phyloP scores from a whole-genome alignment of 2,888 invertebrate genomes.

The Salticus scenicus region DNA sequence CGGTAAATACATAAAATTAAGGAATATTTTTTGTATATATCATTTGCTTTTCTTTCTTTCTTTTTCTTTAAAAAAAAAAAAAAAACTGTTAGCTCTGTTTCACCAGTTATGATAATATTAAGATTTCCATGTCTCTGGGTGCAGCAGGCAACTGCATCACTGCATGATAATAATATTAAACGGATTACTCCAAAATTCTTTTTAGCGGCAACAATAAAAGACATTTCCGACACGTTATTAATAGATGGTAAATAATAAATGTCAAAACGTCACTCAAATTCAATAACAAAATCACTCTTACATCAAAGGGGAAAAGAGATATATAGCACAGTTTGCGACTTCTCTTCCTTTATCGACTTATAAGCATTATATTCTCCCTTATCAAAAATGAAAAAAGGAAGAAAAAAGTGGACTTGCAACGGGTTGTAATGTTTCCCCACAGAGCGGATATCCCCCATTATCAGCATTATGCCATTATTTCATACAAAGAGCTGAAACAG shows the following conservation, averaged over 20 bases:
- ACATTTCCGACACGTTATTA: not conserved
- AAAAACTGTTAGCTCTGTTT: too few species aligned
- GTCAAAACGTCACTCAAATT: not conserved
- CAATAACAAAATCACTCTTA: not conserved
- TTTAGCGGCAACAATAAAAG: not conserved
- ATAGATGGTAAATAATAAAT: not conserved
- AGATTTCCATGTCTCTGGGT: too few species aligned
- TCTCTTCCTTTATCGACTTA: not conserved
- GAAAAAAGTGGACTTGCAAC: not conserved
- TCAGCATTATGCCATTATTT: not conserved
- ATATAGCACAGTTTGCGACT: not conserved
- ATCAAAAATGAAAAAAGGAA: not conserved
- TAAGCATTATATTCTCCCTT: not conserved
- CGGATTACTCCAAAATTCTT: not conserved
- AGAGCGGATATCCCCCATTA: conserved; percentile 9
- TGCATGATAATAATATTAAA: not conserved
- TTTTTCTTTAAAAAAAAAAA: too few species aligned
- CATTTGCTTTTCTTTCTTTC: too few species aligned
- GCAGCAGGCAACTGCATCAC: too few species aligned
- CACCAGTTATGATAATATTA: too few species aligned
- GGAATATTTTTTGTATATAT: too few species aligned
- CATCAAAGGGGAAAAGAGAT: not conserved
- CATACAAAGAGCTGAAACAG: not conserved
- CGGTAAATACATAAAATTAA: too few species aligned
- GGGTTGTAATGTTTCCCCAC: not conserved